phyloP scores from a whole-genome alignment of 2,113 vertebrate species.

The Catharus minimus region DNA sequence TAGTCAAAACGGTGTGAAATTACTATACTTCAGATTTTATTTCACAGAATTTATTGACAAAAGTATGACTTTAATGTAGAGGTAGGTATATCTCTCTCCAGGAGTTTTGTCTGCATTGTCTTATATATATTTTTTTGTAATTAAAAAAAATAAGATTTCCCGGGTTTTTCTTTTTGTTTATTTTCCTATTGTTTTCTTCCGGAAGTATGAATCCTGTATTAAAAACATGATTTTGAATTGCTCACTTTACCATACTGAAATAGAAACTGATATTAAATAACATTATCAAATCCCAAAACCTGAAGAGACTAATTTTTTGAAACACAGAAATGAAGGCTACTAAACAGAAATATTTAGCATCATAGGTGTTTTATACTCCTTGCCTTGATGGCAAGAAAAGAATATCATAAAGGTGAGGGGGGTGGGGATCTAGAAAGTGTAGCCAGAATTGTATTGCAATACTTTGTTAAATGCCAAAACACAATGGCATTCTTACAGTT shows the following conservation, averaged over 20 bases:
- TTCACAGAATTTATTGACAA: not conserved
- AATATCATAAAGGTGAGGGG: not conserved
- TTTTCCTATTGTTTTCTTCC: not conserved
- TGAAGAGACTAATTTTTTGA: not conserved
- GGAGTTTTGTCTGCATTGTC: not conserved
- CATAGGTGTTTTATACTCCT: accelerated
- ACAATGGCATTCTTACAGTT: not conserved
- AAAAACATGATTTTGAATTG: not conserved
- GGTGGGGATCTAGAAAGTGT: not conserved
- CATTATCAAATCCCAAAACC: accelerated
- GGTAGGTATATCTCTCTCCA: accelerated
- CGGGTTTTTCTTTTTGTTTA: not conserved
- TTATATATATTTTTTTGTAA: not conserved
- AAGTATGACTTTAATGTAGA: not conserved
- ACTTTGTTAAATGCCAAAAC: accelerated
- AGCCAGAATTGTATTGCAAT: not conserved
- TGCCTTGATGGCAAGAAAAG: not conserved
- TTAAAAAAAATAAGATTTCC: not conserved
- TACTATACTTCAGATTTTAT: not conserved
- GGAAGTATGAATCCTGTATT: not conserved
- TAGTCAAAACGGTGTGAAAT: too few relatives aligned
- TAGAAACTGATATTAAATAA: not conserved
- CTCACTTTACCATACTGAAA: not conserved
- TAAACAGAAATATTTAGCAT: not conserved
- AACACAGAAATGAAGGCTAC: not conserved